phyloP scores from a whole-genome alignment of 1,140 invertebrate species.

The Archivesica marissinica region DNA sequence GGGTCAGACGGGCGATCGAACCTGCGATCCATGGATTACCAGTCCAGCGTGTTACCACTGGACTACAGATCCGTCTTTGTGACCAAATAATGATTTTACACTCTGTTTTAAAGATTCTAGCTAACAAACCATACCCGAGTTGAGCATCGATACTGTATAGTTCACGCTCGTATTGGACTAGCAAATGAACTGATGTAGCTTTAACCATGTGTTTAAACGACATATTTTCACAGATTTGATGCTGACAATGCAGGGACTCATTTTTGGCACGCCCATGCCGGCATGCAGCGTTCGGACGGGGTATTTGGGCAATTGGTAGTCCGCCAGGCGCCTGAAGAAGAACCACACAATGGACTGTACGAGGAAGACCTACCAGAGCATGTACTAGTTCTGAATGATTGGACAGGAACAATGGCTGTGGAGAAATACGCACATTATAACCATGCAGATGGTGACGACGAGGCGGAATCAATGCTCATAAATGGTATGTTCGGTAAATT shows the following conservation, averaged over 20 bases:
- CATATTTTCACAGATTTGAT: slow-evolving; percentile 82
- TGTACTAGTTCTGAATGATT: slow-evolving; percentile 74
- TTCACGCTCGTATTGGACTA: too few relatives aligned
- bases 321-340: slow-evolving; percentile 61
- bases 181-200: too few relatives aligned
- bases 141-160: too few relatives aligned
- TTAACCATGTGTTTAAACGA: too few relatives aligned
- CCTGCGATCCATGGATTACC: too few relatives aligned
- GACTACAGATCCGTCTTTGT: too few relatives aligned
- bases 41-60: too few relatives aligned
- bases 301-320: slow-evolving; percentile 82
- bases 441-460: slow-evolving; percentile 70
- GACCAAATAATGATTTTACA: too few relatives aligned
- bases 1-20: too few relatives aligned
- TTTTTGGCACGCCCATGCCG: slow-evolving; percentile 96
- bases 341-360: slow-evolving; percentile 69
- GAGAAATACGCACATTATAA: slow-evolving; percentile 69
- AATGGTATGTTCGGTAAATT: slow-evolving; percentile 67
- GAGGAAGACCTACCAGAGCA: slow-evolving; percentile 75
- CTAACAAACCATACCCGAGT: too few relatives aligned
- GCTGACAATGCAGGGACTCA: slow-evolving; percentile 89
- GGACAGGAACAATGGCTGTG: slow-evolving; percentile 67
- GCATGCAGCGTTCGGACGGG: slow-evolving; percentile 92
- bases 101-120: too few relatives aligned
- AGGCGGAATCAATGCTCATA: slow-evolving; percentile 82